Base-by-base conservation (phyloP, 2,797 vertebrate genomes). In the Notolabrus celidotus region DNA sequence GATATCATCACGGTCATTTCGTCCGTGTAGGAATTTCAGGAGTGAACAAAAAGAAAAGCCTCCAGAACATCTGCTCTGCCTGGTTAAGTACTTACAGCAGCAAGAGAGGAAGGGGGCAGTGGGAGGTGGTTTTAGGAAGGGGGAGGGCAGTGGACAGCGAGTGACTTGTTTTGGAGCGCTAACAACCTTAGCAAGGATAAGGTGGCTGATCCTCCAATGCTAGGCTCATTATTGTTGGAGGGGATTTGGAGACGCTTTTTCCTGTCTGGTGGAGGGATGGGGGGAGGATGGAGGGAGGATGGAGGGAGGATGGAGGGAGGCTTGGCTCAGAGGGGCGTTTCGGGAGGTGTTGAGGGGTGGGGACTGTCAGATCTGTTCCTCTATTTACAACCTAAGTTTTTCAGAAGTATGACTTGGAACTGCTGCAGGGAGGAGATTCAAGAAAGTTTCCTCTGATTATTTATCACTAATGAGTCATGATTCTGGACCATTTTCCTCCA, bases 131-230 rank as follows among this genome's bases (percentile, higher is more conserved):
- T 4, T 29, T 31, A 2, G 16, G 19, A 7, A 16, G 9, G 10
- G 36, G 50, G 39, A 2, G 7, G 10, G 60, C 53, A 12, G 79
- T 2, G 51, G 25, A 47, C n/a, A 2, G 61, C 25, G 55, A 64
- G 42, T 56, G 56, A 67, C 89, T 83, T 82, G 84, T 90, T 90
- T 86, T 85, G 83, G 79, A 72, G 80, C 53, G 76, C 85, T 92
- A 93, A 93, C 87, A 84, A 84, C 88, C 91, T 93, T 93, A 94
- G 83, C 39, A 17, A 43, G 90, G 89, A 90, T 93, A 86, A 92
- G 85, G 67, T 75, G 86, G 86, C 86, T 92, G 89, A 92, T 92
- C 91, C 87, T 77, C 79, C 78, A 52, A 49, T 39, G 85, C 83
- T 84, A 84, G 87, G 88, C 91, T 92, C 88, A 86, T 91, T 93